Base-by-base conservation (phyloP, 2,888 invertebrate genomes). In the Drosophila atripex region DNA sequence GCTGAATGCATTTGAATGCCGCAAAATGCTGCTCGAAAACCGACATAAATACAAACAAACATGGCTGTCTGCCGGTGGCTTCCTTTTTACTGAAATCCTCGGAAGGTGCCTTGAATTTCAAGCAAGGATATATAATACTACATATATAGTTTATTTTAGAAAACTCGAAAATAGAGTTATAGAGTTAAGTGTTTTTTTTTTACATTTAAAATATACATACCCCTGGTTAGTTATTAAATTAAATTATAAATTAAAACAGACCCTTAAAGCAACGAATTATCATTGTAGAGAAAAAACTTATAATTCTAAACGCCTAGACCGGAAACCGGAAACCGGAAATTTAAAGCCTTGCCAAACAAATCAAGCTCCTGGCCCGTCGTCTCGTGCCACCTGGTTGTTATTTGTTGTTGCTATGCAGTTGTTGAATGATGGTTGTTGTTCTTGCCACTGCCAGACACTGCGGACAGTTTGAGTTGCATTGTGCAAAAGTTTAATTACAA, bases 11-110 rank as follows among this genome's bases (percentile, higher is more conserved):
- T 71, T 73, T 76, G 78, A 77, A 84, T 84, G 88, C 83, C 88
- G 74, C 76, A 86, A 80, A 88, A 86, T 65, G 88, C 64, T 82
- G 84, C 75, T 80, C 80, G 77, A 75, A 73, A 88, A 88, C 76
- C 86, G 80, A 88, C 84, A 80, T 80, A 84, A 86, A 86, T 84
- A 71, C 88, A 85, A 88, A 85, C 87, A 87, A 88, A 87, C 86
- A 88, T 78, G 87, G 82, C 84, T 75, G 85, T 71, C 51, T 49
- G 41, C 49, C 49, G 53, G 49, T 43, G 43, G 39, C 14, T 18
- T 41, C 72, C 61, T 61, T 69, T 43, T 43, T 41, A 30, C 61
- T 60, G 32, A 32, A 32, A 32, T 3, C 32, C 3, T 2, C 9
- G 0, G 9, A 28, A 28, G 28, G 28, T 28, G 2, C 0, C 8